phyloP scores from a whole-genome alignment of 2,113 vertebrate species.

The Calidris pygmaea region DNA sequence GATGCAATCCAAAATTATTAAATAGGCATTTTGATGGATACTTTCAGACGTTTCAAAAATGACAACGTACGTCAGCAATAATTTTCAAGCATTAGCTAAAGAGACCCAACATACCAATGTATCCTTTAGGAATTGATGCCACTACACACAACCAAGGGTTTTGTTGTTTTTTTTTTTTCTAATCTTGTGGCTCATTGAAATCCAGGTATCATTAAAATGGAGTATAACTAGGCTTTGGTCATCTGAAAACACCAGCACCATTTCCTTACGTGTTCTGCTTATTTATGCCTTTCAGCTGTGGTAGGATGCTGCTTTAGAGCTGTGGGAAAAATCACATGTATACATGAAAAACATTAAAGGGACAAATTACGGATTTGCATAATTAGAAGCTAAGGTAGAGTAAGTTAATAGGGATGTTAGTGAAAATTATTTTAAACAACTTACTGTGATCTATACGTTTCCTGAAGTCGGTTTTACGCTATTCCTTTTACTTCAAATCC shows the following conservation, averaged over 20 bases:
- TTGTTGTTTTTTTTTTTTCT: background rate
- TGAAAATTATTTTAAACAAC: background rate
- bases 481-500: constrained; percentile 37
- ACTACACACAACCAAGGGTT: background rate
- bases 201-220: background rate
- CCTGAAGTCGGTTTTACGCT: background rate
- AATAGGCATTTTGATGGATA: background rate
- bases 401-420: background rate
- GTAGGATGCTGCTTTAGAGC: background rate
- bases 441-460: constrained; percentile 3
- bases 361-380: background rate
- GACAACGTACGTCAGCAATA: background rate
- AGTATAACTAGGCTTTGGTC: background rate
- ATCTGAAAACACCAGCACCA: background rate
- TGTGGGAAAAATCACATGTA: background rate
- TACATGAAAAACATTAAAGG: background rate
- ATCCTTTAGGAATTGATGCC: background rate
- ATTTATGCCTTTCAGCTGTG: background rate
- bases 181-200: background rate
- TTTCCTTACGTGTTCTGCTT: background rate
- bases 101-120: background rate
- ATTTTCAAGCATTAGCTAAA: background rate
- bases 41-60: background rate
- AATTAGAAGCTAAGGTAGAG: background rate
- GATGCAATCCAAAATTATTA: background rate